Percentiles rank a stretch among this genome's conserved stretches.
Evolutionary conservation across 2,888 invertebrate species (phyloP).

Genomic region (Seira ritae): DNA sequence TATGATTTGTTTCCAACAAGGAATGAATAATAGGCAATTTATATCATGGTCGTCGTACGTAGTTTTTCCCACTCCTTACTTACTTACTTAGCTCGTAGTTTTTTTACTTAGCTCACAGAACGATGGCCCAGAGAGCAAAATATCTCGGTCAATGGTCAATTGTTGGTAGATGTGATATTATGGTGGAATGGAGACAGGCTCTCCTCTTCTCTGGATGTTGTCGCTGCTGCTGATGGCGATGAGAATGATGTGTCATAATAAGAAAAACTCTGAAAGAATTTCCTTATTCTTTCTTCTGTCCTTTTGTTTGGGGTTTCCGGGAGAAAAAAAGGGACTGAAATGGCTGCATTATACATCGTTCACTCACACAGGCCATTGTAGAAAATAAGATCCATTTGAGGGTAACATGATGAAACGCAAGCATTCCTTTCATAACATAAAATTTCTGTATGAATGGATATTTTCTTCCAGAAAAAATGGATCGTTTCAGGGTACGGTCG

Average conservation of each 20-base stretch:
- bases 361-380: neutral
- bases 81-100: no score
- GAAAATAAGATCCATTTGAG: neutral
- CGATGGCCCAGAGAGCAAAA: neutral
- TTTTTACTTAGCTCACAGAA: no score
- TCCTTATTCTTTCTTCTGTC: conserved; percentile 1
- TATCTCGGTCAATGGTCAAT: conserved; percentile 43
- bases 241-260: conserved; percentile 8
- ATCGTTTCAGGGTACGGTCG: no score
- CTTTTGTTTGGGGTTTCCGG: neutral
- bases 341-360: conserved; percentile 1
- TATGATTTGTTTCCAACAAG: neutral
- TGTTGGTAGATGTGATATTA: neutral
- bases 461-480: no score
- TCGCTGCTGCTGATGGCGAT: neutral
- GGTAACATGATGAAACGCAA: neutral
- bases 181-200: neutral
- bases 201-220: no score
- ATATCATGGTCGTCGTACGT: no score
- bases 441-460: no score
- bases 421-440: neutral
- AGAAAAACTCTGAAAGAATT: neutral
- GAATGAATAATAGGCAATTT: neutral
- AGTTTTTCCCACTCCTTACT: neutral
- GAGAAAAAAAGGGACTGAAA: neutral